phyloP scores from a whole-genome alignment of 1,140 invertebrate genomes.

The Heliconius melpomene region DNA sequence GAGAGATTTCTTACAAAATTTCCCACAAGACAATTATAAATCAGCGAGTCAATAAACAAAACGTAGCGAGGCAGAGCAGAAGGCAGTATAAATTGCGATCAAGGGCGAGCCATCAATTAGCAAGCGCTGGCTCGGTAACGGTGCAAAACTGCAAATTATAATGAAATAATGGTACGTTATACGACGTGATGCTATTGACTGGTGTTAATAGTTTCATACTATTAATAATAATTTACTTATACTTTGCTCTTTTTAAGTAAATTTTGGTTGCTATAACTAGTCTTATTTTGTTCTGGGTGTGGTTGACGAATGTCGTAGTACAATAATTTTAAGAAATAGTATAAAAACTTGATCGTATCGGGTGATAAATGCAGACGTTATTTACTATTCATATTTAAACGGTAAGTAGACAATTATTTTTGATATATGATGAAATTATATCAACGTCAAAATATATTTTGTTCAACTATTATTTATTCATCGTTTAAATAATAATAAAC shows the following conservation, averaged over 20 bases:
- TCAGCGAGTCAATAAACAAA: conserved; percentile 21
- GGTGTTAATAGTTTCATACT: not conserved
- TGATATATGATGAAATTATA: too few relatives aligned
- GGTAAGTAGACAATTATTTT: too few relatives aligned
- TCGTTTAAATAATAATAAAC: too few relatives aligned
- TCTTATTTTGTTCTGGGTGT: too few relatives aligned
- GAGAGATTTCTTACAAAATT: not conserved
- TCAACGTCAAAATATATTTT: too few relatives aligned
- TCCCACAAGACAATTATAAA: not conserved
- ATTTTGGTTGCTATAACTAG: not conserved
- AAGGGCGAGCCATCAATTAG: conserved; percentile 30
- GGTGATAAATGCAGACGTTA: too few relatives aligned
- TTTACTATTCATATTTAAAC: too few relatives aligned
- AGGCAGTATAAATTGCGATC: conserved; percentile 23
- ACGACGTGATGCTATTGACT: not conserved
- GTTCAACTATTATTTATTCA: too few relatives aligned
- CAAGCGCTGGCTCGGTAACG: not conserved
- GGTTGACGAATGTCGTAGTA: too few relatives aligned
- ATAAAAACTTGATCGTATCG: too few relatives aligned
- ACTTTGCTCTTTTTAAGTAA: not conserved
- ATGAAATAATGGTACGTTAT: too few relatives aligned
- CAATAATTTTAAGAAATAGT: too few relatives aligned
- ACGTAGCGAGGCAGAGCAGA: conserved; percentile 13
- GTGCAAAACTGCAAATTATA: not conserved
- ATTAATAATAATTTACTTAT: not conserved